Evolutionary conservation across 2,797 vertebrate species (phyloP), one percentile per base, ranked within the genome.

Genomic region (Podarcis lilfordi): DNA sequence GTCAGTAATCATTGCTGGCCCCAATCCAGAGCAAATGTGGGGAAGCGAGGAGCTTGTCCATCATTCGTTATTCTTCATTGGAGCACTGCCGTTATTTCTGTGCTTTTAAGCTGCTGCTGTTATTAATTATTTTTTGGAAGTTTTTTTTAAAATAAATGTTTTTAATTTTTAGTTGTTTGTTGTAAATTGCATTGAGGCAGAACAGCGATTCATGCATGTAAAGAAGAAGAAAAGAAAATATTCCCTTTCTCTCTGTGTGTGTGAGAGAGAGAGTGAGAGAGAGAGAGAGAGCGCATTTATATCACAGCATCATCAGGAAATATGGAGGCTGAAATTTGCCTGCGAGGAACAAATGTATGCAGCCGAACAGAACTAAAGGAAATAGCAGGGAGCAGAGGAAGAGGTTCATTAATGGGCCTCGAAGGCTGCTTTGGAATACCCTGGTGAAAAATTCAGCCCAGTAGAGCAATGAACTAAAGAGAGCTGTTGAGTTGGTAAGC

Each of bases 131-230:
- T 29, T 61, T 72, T 59, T 80, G 86, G 86, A 72, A 61, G 25
- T 61, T 68, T 80, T 81, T 64, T 64, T 86, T 74, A 32, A 81
- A 74, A 80, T 72, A 43, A 32, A 13, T 86, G 75, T 69, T 86
- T 71, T 79, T 71, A 72, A 80, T 80, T 72, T 87, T 87, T 87
- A 80, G 45, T 72, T 86, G 79, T 86, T 87, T 87, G 77, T 80
- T 80, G 69, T 72, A 87, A 87, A 87, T 72, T 87, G 25, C 27
- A n/a, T 21, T 64, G 86, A 87, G 78, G 78, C 85, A 81, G 69
- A 81, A 80, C 80, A 87, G 45, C 45, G 43, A 69, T 72, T 84
- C 82, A 55, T 72, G 55, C n/a, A 17, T 84, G n/a, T 27, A 72
- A 84, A 84, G 55, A 35, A 55, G 9, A 71, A 50, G n/a, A 71